Evolutionary conservation across 2,113 vertebrate genomes (phyloP).

Genomic region (human): GRCh38 chr13:22451001-22451500

Average conservation of each 20-base stretch:
- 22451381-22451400: constrained; percentile 46
- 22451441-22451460: constrained; percentile 58
- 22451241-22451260: constrained; percentile 77
- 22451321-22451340: constrained; percentile 74
- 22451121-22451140: constrained; percentile 78
- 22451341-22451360: constrained; percentile 49
- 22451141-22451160: constrained; percentile 64
- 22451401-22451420: constrained; percentile 27
- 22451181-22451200: constrained; percentile 81
- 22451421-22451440: constrained; percentile 7
- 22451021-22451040: constrained; percentile 68
- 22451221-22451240: constrained; percentile 82
- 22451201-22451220: constrained; percentile 82
- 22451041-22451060: constrained; percentile 68
- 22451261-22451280: constrained; percentile 84
- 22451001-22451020: constrained; percentile 71
- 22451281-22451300: constrained; percentile 80
- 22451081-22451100: constrained; percentile 59
- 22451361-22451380: constrained; percentile 49
- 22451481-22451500: background rate
- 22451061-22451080: constrained; percentile 72
- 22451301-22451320: constrained; percentile 59
- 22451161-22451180: constrained; percentile 75
- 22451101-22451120: constrained; percentile 64
- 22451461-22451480: constrained; percentile 15